Evolutionary conservation across 2,888 invertebrate species (phyloP).

Genomic region (Ophion slaviceki): DNA sequence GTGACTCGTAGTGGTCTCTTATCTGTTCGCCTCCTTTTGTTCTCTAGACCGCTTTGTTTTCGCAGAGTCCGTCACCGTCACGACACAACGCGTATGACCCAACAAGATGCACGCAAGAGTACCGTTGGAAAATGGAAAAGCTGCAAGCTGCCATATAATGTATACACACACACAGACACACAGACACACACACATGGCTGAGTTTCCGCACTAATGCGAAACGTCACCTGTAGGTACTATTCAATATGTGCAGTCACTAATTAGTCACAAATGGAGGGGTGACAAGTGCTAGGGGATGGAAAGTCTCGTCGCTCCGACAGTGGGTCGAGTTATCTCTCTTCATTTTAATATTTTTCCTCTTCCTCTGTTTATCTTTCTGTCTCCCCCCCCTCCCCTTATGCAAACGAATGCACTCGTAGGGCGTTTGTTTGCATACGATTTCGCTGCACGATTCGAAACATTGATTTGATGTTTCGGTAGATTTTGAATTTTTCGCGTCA

Average conservation of each 20-base stretch:
- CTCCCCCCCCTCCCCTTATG: too few relatives aligned
- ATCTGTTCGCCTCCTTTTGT: conserved; percentile 58
- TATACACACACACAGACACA: not conserved
- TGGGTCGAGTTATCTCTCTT: conserved; percentile 44
- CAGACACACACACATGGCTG: not conserved
- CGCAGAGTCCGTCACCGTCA: conserved; percentile 4
- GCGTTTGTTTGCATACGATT: too few relatives aligned
- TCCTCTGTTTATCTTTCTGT: not conserved
- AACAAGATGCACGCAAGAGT: not conserved
- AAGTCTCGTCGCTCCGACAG: conserved; percentile 37
- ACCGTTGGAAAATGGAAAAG: conserved; percentile 30
- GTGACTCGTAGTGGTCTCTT: conserved; percentile 43
- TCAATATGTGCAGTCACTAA: conserved; percentile 60
- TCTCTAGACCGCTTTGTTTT: conserved; percentile 57
- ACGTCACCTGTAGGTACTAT: conserved; percentile 58
- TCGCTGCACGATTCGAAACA: too few relatives aligned
- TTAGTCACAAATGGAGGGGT: conserved; percentile 54
- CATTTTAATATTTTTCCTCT: not conserved
- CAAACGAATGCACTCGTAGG: too few relatives aligned
- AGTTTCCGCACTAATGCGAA: conserved; percentile 5
- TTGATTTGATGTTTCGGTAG: too few relatives aligned
- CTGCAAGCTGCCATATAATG: not conserved
- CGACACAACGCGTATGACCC: not conserved
- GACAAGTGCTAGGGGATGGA: not conserved
- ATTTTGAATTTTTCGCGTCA: too few relatives aligned